These are phyloP conservation scores for Hipparchia semele DNA, from an alignment of 2,888 invertebrate species.

Conservation along the genomic window DNA sequence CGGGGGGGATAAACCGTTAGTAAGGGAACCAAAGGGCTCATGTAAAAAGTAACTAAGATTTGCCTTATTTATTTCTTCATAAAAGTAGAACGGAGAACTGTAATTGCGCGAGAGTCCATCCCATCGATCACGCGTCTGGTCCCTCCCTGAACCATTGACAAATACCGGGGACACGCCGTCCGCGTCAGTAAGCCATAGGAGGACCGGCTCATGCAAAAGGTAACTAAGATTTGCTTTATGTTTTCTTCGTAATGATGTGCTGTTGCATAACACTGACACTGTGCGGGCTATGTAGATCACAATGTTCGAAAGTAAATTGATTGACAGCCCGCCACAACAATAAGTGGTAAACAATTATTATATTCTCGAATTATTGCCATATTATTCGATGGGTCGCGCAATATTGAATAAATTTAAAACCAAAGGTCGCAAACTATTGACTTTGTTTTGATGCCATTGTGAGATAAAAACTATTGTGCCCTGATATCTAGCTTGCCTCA, in stretches of 20 bases:
- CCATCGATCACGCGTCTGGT: constrained; percentile 73
- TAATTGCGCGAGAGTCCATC: no score
- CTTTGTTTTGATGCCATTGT: constrained; percentile 76
- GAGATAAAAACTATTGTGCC: constrained; percentile 62
- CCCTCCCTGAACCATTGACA: constrained; percentile 64
- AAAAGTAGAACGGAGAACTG: background rate
- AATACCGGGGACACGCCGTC: constrained; percentile 47
- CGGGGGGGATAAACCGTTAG: constrained; percentile 36
- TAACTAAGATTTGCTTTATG: constrained; percentile 12
- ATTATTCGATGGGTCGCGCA: constrained; percentile 64
- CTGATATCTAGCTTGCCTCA: constrained; percentile 58
- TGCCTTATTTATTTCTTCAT: constrained; percentile 1
- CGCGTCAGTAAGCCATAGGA: constrained; percentile 24
- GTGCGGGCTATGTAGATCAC: constrained; percentile 64
- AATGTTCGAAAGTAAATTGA: constrained; percentile 72
- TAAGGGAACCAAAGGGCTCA: constrained; percentile 32
- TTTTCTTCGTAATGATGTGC: constrained; percentile 34
- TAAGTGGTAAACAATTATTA: constrained; percentile 70
- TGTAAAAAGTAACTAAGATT: constrained; percentile 36
- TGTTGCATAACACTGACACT: constrained; percentile 50
- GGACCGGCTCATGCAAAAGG: constrained; percentile 41
- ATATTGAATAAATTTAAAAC: constrained; percentile 66
- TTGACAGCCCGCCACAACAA: constrained; percentile 72
- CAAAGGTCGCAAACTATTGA: constrained; percentile 76
- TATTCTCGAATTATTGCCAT: constrained; percentile 66